Base-by-base conservation (phyloP, 1,140 invertebrate species). In the Formica exsecta region DNA sequence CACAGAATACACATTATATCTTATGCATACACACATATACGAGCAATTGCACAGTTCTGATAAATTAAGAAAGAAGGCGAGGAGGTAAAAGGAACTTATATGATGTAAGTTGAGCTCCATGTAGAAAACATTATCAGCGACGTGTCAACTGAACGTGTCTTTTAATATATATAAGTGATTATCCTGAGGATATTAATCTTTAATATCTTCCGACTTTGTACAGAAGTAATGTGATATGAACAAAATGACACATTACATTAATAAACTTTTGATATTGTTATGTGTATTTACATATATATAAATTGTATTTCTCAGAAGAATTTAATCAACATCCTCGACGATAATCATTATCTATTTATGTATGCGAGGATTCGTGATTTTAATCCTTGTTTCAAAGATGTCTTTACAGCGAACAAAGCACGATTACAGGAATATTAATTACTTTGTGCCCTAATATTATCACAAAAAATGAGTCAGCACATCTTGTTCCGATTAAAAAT, bases 1-100 rank as follows among this genome's bases (percentile, higher is more conserved):
- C 91, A 92, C 91, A 88, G 86, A 91, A 90, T 91, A 92, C 54
- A 90, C 74, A 85, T 91, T 87, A 86, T 85, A 68, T 71, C 61
- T 65, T 64, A 80, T 44, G 86, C 19, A 83, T 13, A 81, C 25
- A 73, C 25, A 81, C 54, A 81, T 19, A 71, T 3, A 73, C 68
- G 8, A 59, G 16, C 48, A 73, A 36, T 90, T 87, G 89, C 87
- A 89, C 74, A 91, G 85, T 87, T 87, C 87, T 76, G 73, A 84
- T 65, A 88, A 91, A 90, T 86, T 64, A 76, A 87, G 65, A 90
- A 36, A 83, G 3, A 80, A 66, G 76, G 57, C 54, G 71, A 88
- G 25, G 66, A 77, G 9, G 44, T 64, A 19, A 90, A 88, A 90
- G 88, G 83, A 90, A 90, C 89, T 90, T 86, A 84, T 44, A 16